Conservation (phyloP, 2,113 vertebrate species). For the Oncorhynchus keta region DNA sequence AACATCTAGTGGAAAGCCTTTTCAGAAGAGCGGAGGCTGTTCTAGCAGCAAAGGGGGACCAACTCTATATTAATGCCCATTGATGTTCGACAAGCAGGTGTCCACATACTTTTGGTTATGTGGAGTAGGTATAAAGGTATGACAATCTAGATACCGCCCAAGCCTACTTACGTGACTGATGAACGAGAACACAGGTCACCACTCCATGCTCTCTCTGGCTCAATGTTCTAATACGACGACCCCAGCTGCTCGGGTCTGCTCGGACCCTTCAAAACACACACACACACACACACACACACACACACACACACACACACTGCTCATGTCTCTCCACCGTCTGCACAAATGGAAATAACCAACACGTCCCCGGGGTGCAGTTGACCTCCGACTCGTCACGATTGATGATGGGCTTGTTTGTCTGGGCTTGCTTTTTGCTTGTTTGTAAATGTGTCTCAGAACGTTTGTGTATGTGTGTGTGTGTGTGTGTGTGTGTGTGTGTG, state of each 20-base stretch:
- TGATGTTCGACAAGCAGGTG: too few species aligned
- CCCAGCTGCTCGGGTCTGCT: not conserved
- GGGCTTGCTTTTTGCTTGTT: not conserved
- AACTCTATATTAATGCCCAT: too few species aligned
- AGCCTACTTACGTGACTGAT: too few species aligned
- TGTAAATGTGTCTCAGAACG: constrained; percentile 26
- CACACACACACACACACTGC: constrained; percentile 9
- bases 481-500: not conserved
- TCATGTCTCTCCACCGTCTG: not conserved
- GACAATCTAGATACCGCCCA: too few species aligned
- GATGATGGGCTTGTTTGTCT: too few species aligned
- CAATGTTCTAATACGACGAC: not conserved
- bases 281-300: constrained; percentile 15
- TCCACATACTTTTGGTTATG: too few species aligned
- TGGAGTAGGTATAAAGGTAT: too few species aligned
- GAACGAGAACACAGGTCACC: not conserved
- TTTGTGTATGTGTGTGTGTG: too few species aligned
- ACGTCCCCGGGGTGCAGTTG: constrained; percentile 2
- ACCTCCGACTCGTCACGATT: not conserved
- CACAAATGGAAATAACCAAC: constrained; percentile 33
- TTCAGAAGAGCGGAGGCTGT: too few species aligned
- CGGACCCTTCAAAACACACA: not conserved
- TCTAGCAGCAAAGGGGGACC: too few species aligned
- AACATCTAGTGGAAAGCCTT: too few species aligned
- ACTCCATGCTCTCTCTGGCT: not conserved